phyloP scores from a whole-genome alignment of 2,888 invertebrate species.

The Rhamnusium bicolor region DNA sequence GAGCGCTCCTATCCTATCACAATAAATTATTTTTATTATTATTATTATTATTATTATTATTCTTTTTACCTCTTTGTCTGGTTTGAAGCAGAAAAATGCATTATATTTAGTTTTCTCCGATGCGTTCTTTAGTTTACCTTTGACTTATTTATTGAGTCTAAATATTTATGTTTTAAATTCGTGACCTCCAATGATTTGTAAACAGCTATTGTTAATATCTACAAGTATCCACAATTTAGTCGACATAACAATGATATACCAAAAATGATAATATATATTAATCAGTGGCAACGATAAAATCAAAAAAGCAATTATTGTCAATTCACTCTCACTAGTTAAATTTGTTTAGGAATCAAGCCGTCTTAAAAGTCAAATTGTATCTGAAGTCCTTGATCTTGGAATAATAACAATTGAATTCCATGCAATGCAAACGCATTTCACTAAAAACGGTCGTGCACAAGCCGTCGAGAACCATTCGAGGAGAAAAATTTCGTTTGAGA shows the following conservation, averaged over 20 bases:
- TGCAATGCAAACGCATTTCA: slow-evolving; percentile 19
- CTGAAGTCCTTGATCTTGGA: slow-evolving; percentile 20
- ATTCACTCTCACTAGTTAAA: slow-evolving; percentile 9
- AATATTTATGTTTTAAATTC: background rate
- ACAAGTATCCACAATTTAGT: background rate
- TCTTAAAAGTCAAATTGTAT: background rate
- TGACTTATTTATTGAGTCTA: background rate
- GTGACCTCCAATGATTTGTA: background rate
- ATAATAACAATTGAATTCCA: slow-evolving; percentile 2
- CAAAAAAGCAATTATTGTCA: background rate
- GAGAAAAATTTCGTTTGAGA: slow-evolving; percentile 24
- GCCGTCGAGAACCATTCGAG: background rate
- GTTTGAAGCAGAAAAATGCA: background rate
- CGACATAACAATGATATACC: background rate
- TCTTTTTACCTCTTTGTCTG: too few species aligned
- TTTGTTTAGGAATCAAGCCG: background rate
- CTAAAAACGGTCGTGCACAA: slow-evolving; percentile 28
- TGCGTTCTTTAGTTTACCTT: background rate
- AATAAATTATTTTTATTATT: too few species aligned
- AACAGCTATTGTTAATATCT: background rate
- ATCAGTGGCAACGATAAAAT: background rate
- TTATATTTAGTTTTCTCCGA: background rate
- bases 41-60: too few species aligned
- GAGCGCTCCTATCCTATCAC: too few species aligned
- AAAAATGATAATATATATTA: background rate